Conservation (phyloP, 37 sponge, comb jelly and placozoan species). For the Axinella damicornis region DNA sequence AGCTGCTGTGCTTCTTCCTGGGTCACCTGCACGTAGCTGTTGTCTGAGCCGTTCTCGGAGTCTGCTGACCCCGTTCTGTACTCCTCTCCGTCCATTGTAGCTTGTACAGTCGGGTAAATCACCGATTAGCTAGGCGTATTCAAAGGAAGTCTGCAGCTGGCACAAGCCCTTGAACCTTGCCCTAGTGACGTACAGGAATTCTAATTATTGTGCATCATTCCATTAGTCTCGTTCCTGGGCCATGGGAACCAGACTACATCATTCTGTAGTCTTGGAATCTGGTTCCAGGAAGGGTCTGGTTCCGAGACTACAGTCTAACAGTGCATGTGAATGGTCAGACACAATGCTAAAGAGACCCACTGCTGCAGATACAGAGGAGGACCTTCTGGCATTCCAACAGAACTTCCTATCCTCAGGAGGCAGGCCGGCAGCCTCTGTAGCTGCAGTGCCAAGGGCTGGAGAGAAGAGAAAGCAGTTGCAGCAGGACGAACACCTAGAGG, state of each 20-base stretch:
- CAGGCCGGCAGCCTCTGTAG: conserved; percentile 57
- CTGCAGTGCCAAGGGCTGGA: conserved; percentile 1
- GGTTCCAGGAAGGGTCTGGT: no score
- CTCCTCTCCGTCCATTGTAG: conserved; percentile 9
- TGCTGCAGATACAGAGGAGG: conserved; percentile 80
- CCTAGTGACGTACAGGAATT: no score
- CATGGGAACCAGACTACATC: no score
- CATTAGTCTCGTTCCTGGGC: no score
- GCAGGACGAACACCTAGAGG: neutral
- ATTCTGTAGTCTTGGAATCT: no score
- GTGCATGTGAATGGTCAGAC: no score
- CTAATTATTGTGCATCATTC: no score
- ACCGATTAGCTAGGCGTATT: neutral
- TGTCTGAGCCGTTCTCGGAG: conserved; percentile 52
- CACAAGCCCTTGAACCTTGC: no score
- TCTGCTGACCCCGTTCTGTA: conserved; percentile 37
- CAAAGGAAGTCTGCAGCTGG: conserved; percentile 3
- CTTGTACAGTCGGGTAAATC: no score
- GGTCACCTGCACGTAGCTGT: conserved; percentile 50
- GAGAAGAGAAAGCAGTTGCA: conserved; percentile 40
- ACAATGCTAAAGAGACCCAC: conserved; percentile 74
- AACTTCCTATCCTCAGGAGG: conserved; percentile 60
- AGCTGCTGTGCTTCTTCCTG: conserved; percentile 7
- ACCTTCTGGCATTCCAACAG: conserved; percentile 76
- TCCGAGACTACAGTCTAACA: no score